phyloP scores from a whole-genome alignment of 2,113 vertebrate genomes.

The Proteles cristata region DNA sequence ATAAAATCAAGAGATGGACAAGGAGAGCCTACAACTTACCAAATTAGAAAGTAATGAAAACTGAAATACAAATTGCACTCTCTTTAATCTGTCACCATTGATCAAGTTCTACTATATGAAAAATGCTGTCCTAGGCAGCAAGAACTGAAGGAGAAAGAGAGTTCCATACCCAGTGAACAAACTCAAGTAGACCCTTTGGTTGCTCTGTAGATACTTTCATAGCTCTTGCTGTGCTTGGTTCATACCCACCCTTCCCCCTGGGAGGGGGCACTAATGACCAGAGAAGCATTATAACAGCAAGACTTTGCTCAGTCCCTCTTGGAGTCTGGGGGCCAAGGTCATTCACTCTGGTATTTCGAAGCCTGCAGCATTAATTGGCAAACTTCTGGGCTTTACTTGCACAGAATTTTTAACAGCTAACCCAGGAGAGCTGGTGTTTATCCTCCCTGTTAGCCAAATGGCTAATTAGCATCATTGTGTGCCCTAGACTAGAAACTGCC shows the following conservation, averaged over 20 bases:
- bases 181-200: neutral
- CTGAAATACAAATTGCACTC: constrained; percentile 2
- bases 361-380: constrained; percentile 37
- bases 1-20: neutral
- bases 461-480: constrained; percentile 44
- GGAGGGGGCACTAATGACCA: neutral
- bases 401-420: neutral
- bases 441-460: neutral
- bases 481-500: neutral
- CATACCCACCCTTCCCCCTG: neutral
- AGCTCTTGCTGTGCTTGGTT: neutral
- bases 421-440: neutral
- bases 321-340: neutral
- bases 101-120: neutral
- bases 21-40: neutral
- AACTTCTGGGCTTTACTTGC: neutral
- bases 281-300: neutral
- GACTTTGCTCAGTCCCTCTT: neutral
- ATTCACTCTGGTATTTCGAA: constrained; percentile 12
- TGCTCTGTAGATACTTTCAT: neutral
- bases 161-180: neutral
- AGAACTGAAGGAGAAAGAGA: neutral
- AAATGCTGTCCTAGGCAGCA: neutral
- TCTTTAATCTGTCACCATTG: neutral
- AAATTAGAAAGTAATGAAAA: neutral